phyloP scores from a whole-genome alignment of 1,140 invertebrate species.

The Coelopa frigida region DNA sequence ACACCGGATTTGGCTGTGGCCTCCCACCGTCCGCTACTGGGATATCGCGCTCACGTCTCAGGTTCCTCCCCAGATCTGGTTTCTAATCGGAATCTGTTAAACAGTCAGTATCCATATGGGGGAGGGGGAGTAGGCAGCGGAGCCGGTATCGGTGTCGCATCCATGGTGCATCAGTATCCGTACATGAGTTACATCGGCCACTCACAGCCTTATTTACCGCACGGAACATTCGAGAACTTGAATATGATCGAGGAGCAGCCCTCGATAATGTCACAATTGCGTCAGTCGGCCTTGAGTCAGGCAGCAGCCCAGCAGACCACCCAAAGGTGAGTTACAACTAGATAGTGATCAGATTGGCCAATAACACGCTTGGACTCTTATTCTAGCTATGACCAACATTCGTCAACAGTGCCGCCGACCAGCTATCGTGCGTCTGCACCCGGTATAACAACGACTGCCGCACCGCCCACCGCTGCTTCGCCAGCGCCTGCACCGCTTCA shows the following conservation, averaged over 20 bases:
- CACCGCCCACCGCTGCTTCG: constrained; percentile 15
- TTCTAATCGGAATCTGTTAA: constrained; percentile 55
- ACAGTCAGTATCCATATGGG: constrained; percentile 46
- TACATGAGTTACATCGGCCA: constrained; percentile 44
- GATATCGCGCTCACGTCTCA: constrained; percentile 56
- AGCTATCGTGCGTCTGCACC: constrained; percentile 30
- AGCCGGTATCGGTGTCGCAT: constrained; percentile 20
- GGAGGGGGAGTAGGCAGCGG: constrained; percentile 11
- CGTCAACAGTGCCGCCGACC: constrained; percentile 28
- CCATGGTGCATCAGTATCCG: constrained; percentile 39
- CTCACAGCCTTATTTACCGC: constrained; percentile 50
- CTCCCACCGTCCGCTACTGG: constrained; percentile 46
- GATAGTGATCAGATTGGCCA: not conserved
- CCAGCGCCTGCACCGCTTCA: constrained; percentile 26
- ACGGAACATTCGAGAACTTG: constrained; percentile 66
- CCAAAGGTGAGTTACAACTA: constrained; percentile 22
- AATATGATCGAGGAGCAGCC: constrained; percentile 46
- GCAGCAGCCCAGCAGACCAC: constrained; percentile 17
- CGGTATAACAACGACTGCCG: constrained; percentile 6
- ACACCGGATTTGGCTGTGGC: constrained; percentile 72
- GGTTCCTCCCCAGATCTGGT: constrained; percentile 72
- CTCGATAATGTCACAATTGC: constrained; percentile 44
- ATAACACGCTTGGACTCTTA: too few relatives aligned
- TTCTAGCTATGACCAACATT: constrained; percentile 18
- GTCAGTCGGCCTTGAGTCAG: constrained; percentile 36